Conservation (phyloP, 2,888 invertebrate genomes). For the Nasonia oneida region DNA sequence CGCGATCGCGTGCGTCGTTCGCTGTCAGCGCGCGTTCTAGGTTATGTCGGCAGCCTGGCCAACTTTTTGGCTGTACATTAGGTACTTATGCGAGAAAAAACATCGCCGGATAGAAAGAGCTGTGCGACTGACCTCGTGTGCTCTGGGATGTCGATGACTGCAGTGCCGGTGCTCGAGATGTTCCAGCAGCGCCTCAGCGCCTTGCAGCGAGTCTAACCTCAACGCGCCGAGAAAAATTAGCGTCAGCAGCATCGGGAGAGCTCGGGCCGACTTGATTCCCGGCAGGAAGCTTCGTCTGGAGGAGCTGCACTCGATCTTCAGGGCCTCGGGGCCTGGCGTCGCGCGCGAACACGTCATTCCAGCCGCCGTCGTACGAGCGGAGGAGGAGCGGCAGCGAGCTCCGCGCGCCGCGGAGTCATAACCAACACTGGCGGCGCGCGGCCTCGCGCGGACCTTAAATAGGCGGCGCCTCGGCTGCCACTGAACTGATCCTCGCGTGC, state of each 20-base stretch:
- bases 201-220: constrained; percentile 65
- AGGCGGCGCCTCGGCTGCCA: constrained; percentile 59
- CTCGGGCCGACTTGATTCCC: constrained; percentile 70
- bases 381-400: constrained; percentile 27
- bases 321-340: constrained; percentile 56
- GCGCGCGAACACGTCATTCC: constrained; percentile 76
- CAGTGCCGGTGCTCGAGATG: constrained; percentile 79
- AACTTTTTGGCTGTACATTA: no score
- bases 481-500: constrained; percentile 33
- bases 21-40: constrained; percentile 25
- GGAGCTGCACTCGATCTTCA: constrained; percentile 3
- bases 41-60: constrained; percentile 33
- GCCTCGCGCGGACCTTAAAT: constrained; percentile 53
- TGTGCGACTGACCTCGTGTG: constrained; percentile 84
- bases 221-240: constrained; percentile 71
- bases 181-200: constrained; percentile 12
- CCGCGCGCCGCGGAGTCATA: constrained; percentile 73
- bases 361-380: constrained; percentile 64
- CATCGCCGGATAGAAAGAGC: neutral
- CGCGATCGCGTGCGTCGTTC: constrained; percentile 6
- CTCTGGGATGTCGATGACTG: constrained; percentile 85
- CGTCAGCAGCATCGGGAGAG: constrained; percentile 62
- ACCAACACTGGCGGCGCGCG: constrained; percentile 73
- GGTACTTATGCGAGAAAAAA: neutral
- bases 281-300: constrained; percentile 69